Evolutionary conservation across 2,113 vertebrate genomes (phyloP), one percentile per base, ranked within the genome.

Genomic region (Bucco capensis): DNA sequence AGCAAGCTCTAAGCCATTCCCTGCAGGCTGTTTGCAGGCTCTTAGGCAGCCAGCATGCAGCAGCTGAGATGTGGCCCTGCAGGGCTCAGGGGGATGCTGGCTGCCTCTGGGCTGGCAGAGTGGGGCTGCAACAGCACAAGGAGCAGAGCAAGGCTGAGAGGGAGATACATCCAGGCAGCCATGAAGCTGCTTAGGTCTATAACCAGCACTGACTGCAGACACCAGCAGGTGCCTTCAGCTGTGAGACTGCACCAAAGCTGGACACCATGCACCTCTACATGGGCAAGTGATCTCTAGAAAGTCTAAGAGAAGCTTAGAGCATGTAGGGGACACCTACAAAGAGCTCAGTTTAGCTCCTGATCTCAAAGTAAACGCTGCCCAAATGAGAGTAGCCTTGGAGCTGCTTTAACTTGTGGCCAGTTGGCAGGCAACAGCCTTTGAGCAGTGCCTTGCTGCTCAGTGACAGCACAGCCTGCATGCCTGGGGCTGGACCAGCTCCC

Each of bases 61-160:
- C 1, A 4, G 47, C n/a, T 0, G 0, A 75, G 57, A 44, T 4
- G 5, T 0, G 0, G 24, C 35, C 67, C 42, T 1, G 0, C 0
- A 4, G 60, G 87, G 42, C 2, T 0, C 37, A 8, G 66, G 28
- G 19, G 17, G 86, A 61, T 0, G 1, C 10, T 27, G 50, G 49
- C 40, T 75, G 57, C 54, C 66, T 73, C 56, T 66, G 46, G 65
- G 35, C 28, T 37, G 53, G 35, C 38, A 27, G 27, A 21, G 0
- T 23, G 54, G 12, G 33, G 56, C 73, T 74, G 31, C 33, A 50
- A 76, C 10, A 31, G 53, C 61, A 71, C 30, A 42, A 47, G 19
- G 22, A 21, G 38, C 54, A 30, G 21, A 60, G 56, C 1, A 2
- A 58, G 42, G 69, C 47, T 30, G 42, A 66, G 47, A 27, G 28